Evolutionary conservation across 2,888 invertebrate genomes (phyloP).

Genomic region (Drosophila austrosaltans): DNA sequence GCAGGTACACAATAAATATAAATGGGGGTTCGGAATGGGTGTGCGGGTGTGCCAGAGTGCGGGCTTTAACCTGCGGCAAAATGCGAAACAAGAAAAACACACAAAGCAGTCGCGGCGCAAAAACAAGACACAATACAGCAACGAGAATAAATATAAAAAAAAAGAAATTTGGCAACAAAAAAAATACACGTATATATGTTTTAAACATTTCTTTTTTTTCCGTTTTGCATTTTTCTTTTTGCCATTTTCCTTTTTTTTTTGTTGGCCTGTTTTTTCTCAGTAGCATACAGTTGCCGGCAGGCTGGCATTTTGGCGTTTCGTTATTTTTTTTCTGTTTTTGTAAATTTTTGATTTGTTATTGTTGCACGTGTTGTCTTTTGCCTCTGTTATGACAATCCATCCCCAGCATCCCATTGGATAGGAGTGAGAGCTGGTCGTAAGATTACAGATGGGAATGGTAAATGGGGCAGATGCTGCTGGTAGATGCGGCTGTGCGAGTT

Average conservation of each 20-base stretch:
- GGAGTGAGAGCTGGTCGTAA: slow-evolving; percentile 30
- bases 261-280: slow-evolving; percentile 47
- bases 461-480: not conserved
- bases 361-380: slow-evolving; percentile 79
- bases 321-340: slow-evolving; percentile 49
- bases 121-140: slow-evolving; percentile 40
- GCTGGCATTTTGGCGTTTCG: not conserved
- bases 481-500: slow-evolving; percentile 4
- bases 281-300: slow-evolving; percentile 15
- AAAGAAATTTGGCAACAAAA: slow-evolving; percentile 57
- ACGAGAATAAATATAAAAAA: slow-evolving; percentile 25
- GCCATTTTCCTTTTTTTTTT: slow-evolving; percentile 26
- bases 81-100: slow-evolving; percentile 38
- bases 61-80: slow-evolving; percentile 68
- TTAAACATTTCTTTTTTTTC: slow-evolving; percentile 65
- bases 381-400: slow-evolving; percentile 77
- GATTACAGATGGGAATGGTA: not conserved
- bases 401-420: slow-evolving; percentile 24
- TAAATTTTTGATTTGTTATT: slow-evolving; percentile 79
- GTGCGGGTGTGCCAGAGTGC: slow-evolving; percentile 28
- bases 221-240: slow-evolving; percentile 56
- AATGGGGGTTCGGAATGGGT: slow-evolving; percentile 29
- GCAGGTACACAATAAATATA: slow-evolving; percentile 42
- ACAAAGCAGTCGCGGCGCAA: slow-evolving; percentile 40
- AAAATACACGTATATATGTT: slow-evolving; percentile 54